These are phyloP conservation scores for Aporophyla nigra DNA, from an alignment of 2,888 invertebrate species.

Conservation along the genomic window DNA sequence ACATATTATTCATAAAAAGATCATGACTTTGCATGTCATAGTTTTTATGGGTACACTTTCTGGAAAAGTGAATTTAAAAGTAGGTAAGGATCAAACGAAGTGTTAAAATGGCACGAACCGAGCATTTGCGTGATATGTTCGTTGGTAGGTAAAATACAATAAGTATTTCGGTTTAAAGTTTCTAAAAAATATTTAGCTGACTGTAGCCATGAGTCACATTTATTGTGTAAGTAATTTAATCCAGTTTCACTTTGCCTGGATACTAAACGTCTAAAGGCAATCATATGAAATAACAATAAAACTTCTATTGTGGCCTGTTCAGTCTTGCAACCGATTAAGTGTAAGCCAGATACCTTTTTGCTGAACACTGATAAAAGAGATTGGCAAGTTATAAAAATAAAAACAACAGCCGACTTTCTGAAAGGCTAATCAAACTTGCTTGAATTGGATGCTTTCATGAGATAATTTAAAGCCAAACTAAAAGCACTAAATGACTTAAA, in stretches of 20 bases:
- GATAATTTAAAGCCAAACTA: neutral
- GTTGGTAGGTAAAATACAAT: slow-evolving; percentile 20
- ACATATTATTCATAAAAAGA: slow-evolving; percentile 9
- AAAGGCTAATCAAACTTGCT: neutral
- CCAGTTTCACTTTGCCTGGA: neutral
- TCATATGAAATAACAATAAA: too few relatives aligned
- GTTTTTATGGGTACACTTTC: neutral
- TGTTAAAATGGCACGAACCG: slow-evolving; percentile 38
- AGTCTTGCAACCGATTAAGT: neutral
- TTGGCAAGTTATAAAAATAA: neutral
- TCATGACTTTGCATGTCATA: too few relatives aligned
- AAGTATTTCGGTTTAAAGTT: slow-evolving; percentile 6
- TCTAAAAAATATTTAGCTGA: neutral
- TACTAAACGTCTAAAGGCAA: too few relatives aligned
- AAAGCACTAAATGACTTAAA: slow-evolving; percentile 3
- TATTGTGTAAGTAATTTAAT: neutral
- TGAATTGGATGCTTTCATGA: neutral
- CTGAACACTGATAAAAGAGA: neutral
- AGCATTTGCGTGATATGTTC: slow-evolving; percentile 44
- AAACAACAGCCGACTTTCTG: neutral
- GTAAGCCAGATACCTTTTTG: neutral
- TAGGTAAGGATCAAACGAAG: slow-evolving; percentile 10
- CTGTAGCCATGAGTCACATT: neutral
- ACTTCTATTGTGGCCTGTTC: too few relatives aligned
- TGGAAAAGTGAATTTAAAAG: neutral